Evolutionary conservation across 1,140 invertebrate species (phyloP), one percentile per base, ranked within the genome.

Genomic region (Dendrolimus punctatus): DNA sequence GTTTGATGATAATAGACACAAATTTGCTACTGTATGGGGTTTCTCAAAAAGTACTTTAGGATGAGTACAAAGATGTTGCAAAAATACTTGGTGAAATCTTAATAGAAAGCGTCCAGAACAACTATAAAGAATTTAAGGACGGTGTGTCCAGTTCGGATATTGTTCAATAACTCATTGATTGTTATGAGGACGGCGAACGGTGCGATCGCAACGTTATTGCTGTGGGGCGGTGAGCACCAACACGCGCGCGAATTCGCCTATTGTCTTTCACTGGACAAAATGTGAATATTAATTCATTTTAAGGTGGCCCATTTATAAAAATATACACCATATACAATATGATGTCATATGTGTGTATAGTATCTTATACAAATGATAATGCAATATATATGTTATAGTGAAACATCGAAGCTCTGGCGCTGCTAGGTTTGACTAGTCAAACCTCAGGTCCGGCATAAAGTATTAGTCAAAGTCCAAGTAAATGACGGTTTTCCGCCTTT

Each of bases 141-240:
- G 42, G 47, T 39, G 48, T 71, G 68, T 72, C 66, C 66, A 66
- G 62, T 58, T 46, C 62, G 60, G 77, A 74, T 71, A 76, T 67
- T 73, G 58, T 71, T 74, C 62, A 76, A 76, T 73, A 78, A 78
- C 62, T 81, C 64, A 76, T 79, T 73, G 73, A 73, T 74, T 65
- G 68, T 72, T 73, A 62, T 72, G 74, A 75, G 76, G 79, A 82
- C 82, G 74, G 73, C 62, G 63, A 82, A 77, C 80, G 74, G 71
- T 75, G 73, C 69, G 72, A 71, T 75, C 75, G 73, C 68, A 64
- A 69, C 69, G 60, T 59, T 62, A 75, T 66, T 74, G 66, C 55
- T 64, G 69, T 49, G 57, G 68, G 57, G 49, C 63, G 58, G 60
- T 61, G 68, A 65, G 68, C 68, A 63, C 57, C 64, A 59, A 60